phyloP scores from a whole-genome alignment of 2,888 invertebrate species.

The Drosophila picticornis region DNA sequence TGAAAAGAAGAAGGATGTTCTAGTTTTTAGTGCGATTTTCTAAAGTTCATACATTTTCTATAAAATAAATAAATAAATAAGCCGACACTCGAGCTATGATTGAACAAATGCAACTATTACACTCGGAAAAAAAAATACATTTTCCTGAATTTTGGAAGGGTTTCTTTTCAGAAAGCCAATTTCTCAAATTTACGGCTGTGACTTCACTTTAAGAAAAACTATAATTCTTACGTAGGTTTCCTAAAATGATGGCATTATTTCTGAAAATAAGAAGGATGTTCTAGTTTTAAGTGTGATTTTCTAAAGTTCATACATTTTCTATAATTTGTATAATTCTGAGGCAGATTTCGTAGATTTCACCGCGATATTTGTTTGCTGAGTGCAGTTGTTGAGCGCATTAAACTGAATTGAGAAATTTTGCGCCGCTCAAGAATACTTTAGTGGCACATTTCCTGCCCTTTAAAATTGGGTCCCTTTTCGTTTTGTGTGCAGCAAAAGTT shows the following conservation, averaged over 20 bases:
- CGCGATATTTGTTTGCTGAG: background rate
- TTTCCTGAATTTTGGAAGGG: background rate
- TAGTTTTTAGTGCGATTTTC: too few relatives aligned
- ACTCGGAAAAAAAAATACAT: background rate
- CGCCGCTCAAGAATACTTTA: constrained; percentile 6
- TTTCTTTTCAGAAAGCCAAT: background rate
- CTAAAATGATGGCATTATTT: background rate
- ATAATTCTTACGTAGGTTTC: background rate
- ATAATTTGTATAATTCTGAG: background rate
- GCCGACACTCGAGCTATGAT: constrained; percentile 13
- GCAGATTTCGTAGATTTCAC: background rate
- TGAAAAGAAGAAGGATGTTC: too few relatives aligned
- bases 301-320: background rate
- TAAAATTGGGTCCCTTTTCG: constrained; percentile 15
- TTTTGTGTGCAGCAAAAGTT: constrained; percentile 5
- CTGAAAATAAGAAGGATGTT: background rate
- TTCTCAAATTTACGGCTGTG: background rate
- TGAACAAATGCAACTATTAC: background rate
- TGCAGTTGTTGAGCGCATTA: background rate
- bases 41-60: too few relatives aligned
- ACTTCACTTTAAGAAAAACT: background rate
- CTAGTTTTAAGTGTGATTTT: background rate
- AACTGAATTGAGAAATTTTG: constrained; percentile 1
- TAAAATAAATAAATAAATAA: too few relatives aligned
- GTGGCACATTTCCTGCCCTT: constrained; percentile 30